phyloP scores from a whole-genome alignment of 2,888 invertebrate genomes.

The Deilephila porcellus region DNA sequence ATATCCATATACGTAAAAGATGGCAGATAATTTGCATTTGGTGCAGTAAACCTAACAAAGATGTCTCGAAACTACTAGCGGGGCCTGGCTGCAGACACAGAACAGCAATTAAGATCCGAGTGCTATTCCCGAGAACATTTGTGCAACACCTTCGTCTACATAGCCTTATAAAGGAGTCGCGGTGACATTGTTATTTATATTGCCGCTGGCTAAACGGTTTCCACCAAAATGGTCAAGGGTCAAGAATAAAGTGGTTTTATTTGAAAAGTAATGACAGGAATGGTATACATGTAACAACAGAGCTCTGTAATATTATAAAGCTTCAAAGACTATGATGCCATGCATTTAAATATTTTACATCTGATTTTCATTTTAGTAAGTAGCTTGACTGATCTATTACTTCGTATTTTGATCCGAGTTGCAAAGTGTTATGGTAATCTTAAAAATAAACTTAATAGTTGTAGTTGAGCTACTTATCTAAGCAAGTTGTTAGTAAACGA shows the following conservation, averaged over 20 bases:
- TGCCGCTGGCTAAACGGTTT: slow-evolving; percentile 35
- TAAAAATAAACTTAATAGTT: no score
- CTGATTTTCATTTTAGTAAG: no score
- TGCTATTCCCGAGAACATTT: slow-evolving; percentile 41
- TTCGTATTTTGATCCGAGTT: no score
- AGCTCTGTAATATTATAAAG: no score
- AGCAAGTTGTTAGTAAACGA: no score
- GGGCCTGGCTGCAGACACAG: slow-evolving; percentile 59
- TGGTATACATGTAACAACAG: no score
- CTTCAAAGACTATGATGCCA: no score
- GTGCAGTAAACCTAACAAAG: slow-evolving; percentile 7
- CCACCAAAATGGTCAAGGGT: slow-evolving; percentile 40
- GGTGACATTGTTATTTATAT: slow-evolving; percentile 44
- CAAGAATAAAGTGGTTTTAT: slow-evolving; percentile 13
- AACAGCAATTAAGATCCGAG: slow-evolving; percentile 64
- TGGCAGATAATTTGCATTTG: slow-evolving; percentile 1
- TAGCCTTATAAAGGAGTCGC: slow-evolving; percentile 44
- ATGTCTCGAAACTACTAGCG: slow-evolving; percentile 1
- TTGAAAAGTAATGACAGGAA: not conserved
- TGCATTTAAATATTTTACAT: no score
- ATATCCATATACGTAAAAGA: not conserved
- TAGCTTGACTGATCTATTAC: no score
- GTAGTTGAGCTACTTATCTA: no score
- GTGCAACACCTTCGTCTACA: slow-evolving; percentile 51
- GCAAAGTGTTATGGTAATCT: no score